These are phyloP conservation scores for Thymelicus lineola DNA, from an alignment of 2,888 invertebrate species.

Conservation along the genomic window DNA sequence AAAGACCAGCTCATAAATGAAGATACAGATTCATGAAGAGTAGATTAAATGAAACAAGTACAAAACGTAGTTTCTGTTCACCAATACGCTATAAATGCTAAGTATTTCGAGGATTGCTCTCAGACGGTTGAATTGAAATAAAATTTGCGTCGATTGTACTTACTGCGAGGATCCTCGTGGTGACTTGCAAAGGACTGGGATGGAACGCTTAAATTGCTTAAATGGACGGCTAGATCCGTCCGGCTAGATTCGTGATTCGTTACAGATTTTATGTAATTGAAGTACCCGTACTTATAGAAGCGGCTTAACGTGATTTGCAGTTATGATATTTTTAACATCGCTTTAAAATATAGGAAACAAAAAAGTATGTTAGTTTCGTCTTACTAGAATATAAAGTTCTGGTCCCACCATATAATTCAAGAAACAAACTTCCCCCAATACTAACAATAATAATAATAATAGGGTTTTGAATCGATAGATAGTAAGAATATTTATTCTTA, in stretches of 20 bases:
- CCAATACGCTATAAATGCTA: conserved; percentile 30
- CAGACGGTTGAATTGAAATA: conserved; percentile 33
- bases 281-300: conserved; percentile 1
- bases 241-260: conserved; percentile 4
- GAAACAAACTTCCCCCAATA: too few relatives aligned
- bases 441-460: too few relatives aligned
- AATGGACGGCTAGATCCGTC: conserved; percentile 18
- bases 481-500: too few relatives aligned
- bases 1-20: not conserved
- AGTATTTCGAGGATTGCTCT: conserved; percentile 28
- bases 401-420: too few relatives aligned
- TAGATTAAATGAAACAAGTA: not conserved
- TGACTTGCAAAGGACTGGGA: conserved; percentile 24
- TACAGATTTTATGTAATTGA: conserved; percentile 30
- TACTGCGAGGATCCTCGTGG: conserved; percentile 23
- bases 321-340: too few relatives aligned
- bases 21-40: not conserved
- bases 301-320: not conserved
- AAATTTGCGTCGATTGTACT: conserved; percentile 32
- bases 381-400: too few relatives aligned
- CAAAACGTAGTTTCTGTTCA: conserved; percentile 28
- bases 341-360: too few relatives aligned
- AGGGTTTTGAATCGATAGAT: too few relatives aligned
- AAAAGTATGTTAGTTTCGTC: too few relatives aligned
- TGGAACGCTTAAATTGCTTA: conserved; percentile 32